phyloP scores from a whole-genome alignment of 2,113 vertebrate species.

The Mobula birostris region DNA sequence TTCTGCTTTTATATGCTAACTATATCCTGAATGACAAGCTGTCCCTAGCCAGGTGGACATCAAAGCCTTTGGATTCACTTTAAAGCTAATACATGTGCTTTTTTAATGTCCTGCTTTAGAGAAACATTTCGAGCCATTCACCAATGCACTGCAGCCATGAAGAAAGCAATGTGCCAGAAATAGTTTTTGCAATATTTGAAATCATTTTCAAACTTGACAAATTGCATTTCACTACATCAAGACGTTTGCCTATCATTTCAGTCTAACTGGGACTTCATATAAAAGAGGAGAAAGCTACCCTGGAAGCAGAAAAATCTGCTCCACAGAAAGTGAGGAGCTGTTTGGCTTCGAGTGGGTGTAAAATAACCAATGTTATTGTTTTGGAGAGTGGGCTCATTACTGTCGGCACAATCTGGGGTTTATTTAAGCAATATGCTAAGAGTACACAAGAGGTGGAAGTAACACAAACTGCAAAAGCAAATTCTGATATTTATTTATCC shows the following conservation, averaged over 20 bases:
- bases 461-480: too few relatives aligned
- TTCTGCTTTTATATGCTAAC: not conserved
- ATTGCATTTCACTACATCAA: not conserved
- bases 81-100: not conserved
- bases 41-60: not conserved
- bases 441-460: too few relatives aligned
- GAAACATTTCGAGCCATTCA: too few relatives aligned
- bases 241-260: not conserved
- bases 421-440: too few relatives aligned
- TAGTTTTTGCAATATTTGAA: not conserved
- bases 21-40: not conserved
- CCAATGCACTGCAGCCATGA: too few relatives aligned
- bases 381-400: not conserved
- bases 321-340: not conserved
- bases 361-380: not conserved
- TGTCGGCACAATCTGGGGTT: too few relatives aligned
- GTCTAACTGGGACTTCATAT: too few relatives aligned
- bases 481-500: too few relatives aligned
- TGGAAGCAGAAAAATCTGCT: too few relatives aligned
- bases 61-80: not conserved
- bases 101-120: too few relatives aligned
- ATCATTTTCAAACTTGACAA: not conserved
- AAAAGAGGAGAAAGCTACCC: too few relatives aligned
- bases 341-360: not conserved
- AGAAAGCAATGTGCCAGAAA: not conserved